Percentiles rank a stretch among this genome's conserved stretches.
These are phyloP conservation scores for Dicentrarchus labrax DNA, from an alignment of 2,113 vertebrate species.

Conservation along the genomic window DNA sequence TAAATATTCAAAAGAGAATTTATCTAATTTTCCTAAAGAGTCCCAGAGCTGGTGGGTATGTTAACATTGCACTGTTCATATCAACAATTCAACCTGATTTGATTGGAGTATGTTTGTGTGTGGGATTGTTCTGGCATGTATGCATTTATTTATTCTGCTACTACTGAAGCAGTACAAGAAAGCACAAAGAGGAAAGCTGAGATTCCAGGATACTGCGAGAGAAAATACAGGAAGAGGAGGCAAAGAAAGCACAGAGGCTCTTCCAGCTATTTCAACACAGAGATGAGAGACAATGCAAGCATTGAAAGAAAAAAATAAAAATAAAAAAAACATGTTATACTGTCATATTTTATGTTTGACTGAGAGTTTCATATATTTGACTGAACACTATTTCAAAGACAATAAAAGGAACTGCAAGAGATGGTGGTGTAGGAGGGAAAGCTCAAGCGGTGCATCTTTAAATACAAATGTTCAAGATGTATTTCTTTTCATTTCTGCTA, in stretches of 20 bases:
- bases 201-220: slow-evolving; percentile 22
- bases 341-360: slow-evolving; percentile 2
- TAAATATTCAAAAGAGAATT: not conserved
- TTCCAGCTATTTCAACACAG: not conserved
- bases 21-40: not conserved
- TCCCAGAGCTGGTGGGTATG: slow-evolving; percentile 30
- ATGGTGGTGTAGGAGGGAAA: not conserved
- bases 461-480: not conserved
- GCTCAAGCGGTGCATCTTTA: not conserved
- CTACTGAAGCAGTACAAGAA: slow-evolving; percentile 9
- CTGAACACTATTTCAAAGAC: not conserved
- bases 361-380: not conserved
- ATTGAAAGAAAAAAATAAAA: not conserved
- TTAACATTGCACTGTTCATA: slow-evolving; percentile 19
- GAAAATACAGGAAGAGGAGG: slow-evolving; percentile 14
- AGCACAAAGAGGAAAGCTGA: slow-evolving; percentile 37
- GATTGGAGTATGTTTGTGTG: slow-evolving; percentile 33
- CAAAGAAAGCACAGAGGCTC: slow-evolving; percentile 2
- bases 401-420: not conserved
- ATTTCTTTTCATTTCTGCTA: not conserved
- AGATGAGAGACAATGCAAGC: slow-evolving; percentile 1
- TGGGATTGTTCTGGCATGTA: slow-evolving; percentile 3
- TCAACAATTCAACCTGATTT: slow-evolving; percentile 41
- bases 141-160: slow-evolving; percentile 22
- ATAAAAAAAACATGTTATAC: not conserved